Evolutionary conservation across 2,888 invertebrate genomes (phyloP).

Genomic region (Hydrotaea cyrtoneurina): DNA sequence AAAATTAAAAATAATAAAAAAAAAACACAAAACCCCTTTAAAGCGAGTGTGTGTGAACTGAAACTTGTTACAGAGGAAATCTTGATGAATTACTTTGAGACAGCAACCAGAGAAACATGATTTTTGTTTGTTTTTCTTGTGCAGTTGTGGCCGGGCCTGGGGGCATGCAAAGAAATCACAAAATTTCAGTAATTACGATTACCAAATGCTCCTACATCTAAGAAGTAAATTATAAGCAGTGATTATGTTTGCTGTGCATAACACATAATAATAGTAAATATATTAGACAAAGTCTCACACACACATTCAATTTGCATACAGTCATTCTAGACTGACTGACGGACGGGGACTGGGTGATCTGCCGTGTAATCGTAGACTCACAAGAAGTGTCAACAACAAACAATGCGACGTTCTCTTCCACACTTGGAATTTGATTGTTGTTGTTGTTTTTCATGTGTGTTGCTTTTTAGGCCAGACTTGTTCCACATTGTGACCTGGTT

Average conservation of each 20-base stretch:
- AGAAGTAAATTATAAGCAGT: slow-evolving; percentile 15
- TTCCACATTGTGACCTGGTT: slow-evolving; percentile 56
- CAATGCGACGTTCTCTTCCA: slow-evolving; percentile 9
- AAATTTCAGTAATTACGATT: slow-evolving; percentile 23
- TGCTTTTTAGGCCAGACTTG: slow-evolving; percentile 8
- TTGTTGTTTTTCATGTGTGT: neutral
- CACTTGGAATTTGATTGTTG: neutral
- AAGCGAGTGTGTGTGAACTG: slow-evolving; percentile 52
- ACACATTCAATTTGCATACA: neutral
- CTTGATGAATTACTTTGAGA: slow-evolving; percentile 65
- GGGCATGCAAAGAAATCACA: neutral
- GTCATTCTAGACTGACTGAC: neutral
- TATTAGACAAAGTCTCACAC: neutral
- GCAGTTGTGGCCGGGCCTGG: neutral
- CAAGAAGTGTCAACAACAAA: slow-evolving; percentile 12
- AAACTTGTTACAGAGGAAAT: slow-evolving; percentile 68
- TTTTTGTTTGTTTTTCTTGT: too few species aligned
- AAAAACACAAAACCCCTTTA: neutral
- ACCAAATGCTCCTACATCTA: slow-evolving; percentile 27
- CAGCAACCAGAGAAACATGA: slow-evolving; percentile 50
- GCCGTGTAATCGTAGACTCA: neutral
- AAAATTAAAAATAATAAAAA: slow-evolving; percentile 24
- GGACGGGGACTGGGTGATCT: too few species aligned
- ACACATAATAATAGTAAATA: slow-evolving; percentile 16
- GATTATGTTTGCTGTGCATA: neutral